Evolutionary conservation across 2,113 vertebrate species (phyloP).

Genomic region (Festucalex cinctus): DNA sequence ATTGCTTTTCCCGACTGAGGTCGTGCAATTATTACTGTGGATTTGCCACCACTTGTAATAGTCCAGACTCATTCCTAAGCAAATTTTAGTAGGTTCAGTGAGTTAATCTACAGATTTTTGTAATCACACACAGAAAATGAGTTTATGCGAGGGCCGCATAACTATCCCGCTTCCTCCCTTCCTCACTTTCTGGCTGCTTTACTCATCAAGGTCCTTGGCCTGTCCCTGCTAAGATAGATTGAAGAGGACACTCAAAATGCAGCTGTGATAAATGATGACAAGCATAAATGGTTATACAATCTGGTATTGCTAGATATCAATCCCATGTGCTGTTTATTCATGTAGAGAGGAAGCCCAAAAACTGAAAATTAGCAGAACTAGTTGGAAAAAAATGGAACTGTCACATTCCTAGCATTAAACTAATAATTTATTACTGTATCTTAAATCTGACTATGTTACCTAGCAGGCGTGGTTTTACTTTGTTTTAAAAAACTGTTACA

Average conservation of each 20-base stretch:
- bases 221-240: constrained; percentile 54
- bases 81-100: constrained; percentile 42
- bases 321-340: constrained; percentile 42
- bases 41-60: constrained; percentile 32
- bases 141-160: constrained; percentile 33
- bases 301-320: constrained; percentile 54
- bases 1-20: constrained; percentile 15
- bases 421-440: neutral
- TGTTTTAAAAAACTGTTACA: neutral
- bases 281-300: constrained; percentile 55
- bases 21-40: constrained; percentile 26
- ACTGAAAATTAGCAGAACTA: constrained; percentile 12
- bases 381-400: neutral
- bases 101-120: constrained; percentile 40
- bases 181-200: constrained; percentile 60
- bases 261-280: constrained; percentile 63
- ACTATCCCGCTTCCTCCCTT: constrained; percentile 60
- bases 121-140: constrained; percentile 44
- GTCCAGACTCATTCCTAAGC: constrained; percentile 45
- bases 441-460: neutral
- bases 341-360: constrained; percentile 18
- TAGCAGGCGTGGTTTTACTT: neutral
- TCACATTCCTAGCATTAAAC: constrained; percentile 10
- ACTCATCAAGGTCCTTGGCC: constrained; percentile 58
- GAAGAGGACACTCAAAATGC: constrained; percentile 61